Base-by-base conservation (phyloP, 2,888 invertebrate genomes). In the Deilephila porcellus region DNA sequence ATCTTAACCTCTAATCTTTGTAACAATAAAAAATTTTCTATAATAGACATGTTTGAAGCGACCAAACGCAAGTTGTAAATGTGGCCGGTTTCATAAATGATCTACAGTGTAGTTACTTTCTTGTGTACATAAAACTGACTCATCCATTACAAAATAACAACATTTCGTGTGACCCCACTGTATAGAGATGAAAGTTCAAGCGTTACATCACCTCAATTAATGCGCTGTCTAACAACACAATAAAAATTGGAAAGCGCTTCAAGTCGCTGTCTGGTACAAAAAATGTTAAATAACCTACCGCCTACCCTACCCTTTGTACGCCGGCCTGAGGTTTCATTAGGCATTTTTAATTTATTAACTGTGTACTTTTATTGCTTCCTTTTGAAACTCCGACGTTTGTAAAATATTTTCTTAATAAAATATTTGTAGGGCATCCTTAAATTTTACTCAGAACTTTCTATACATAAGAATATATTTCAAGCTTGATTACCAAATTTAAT, bases 221-320 rank as follows among this genome's bases (percentile, higher is more conserved):
- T 17, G 37, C 29, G 45, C 52, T 25, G 37, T 74, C 71, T 60
- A 64, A 60, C 70, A 53, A 75, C 74, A 64, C 20, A 71, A 79
- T 76, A 79, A 72, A 67, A 71, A 77, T 77, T 83, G 74, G 82
- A 82, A 83, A 83, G 80, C 76, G 80, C 25, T 67, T 67, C 62
- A 64, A 45, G 64, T 4, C 20, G 45, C 20, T 14, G 45, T 64
- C 45, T 37, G n/a, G 20, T 34, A 45, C n/a, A 63, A 37, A 45
- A 64, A 56, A 56, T 56, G 56, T 56, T 56, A n/a, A n/a, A 56
- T 56, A 53, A 56, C n/a, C n/a, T n/a, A 56, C 56, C 5, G 56
- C 56, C 6, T 6, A 56, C 19, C n/a, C 56, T n/a, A 56, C 56
- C 56, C 56, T 56, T 56, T 19, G 56, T 56, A 19, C 56, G 1